These are phyloP conservation scores for Zaprionus tsacasi DNA, from an alignment of 1,140 invertebrate genomes.

Conservation along the genomic window DNA sequence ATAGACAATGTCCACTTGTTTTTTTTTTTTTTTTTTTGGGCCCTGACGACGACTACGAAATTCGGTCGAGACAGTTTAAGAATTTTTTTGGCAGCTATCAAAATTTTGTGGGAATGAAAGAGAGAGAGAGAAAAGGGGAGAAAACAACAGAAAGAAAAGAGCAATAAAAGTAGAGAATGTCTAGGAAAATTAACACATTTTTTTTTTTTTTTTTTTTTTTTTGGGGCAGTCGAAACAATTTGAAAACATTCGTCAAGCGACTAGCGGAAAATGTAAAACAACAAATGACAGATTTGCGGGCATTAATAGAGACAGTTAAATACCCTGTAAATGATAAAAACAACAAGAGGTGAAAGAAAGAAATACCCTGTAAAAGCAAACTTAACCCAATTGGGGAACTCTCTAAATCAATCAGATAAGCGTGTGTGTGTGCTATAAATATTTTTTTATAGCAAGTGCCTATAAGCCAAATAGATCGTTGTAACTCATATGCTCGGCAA, in stretches of 20 bases:
- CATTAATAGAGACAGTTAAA: constrained; percentile 12
- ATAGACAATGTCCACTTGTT: constrained; percentile 18
- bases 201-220: constrained; percentile 43
- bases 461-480: not conserved
- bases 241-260: constrained; percentile 57
- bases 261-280: constrained; percentile 21
- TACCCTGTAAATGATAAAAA: constrained; percentile 13
- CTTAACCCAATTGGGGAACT: too few species aligned
- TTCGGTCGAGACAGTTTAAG: constrained; percentile 65
- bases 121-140: not conserved
- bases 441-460: not conserved
- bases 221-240: constrained; percentile 62
- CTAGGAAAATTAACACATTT: constrained; percentile 75
- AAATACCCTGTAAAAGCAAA: too few species aligned
- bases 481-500: not conserved
- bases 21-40: not conserved
- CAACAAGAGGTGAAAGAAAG: too few species aligned
- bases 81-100: constrained; percentile 76
- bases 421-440: not conserved
- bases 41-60: constrained; percentile 32
- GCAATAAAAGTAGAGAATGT: constrained; percentile 27
- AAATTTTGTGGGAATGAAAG: constrained; percentile 48
- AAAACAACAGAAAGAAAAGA: not conserved
- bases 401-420: too few species aligned
- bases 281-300: not conserved